These are phyloP conservation scores for Manacus vitellinus DNA, from an alignment of 2,113 vertebrate genomes.

Conservation along the genomic window DNA sequence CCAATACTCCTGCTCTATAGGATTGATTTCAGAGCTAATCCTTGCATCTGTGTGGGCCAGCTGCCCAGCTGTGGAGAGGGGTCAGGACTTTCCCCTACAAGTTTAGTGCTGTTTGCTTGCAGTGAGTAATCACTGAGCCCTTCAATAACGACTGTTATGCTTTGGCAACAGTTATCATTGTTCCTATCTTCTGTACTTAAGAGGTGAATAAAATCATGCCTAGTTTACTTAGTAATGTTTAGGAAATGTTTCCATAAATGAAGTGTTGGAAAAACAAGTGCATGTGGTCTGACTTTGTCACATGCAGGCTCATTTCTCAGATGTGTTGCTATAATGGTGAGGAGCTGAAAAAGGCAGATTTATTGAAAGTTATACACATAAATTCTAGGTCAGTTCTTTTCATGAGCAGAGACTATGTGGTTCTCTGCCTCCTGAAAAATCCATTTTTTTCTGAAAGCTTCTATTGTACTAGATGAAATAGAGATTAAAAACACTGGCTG, in stretches of 20 bases:
- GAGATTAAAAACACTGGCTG: constrained; percentile 69
- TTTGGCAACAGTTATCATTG: background rate
- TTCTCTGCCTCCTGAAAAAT: constrained; percentile 58
- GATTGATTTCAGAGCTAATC: constrained; percentile 14
- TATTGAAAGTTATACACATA: constrained; percentile 18
- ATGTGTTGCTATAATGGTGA: background rate
- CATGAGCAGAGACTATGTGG: background rate
- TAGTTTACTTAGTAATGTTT: background rate
- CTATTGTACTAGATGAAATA: constrained; percentile 47
- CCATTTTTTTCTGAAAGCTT: constrained; percentile 58
- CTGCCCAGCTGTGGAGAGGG: background rate
- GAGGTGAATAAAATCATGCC: background rate
- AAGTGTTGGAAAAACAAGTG: background rate
- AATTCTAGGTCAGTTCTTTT: constrained; percentile 36
- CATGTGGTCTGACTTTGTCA: background rate
- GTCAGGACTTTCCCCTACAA: background rate
- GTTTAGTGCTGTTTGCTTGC: background rate
- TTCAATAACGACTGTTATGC: background rate
- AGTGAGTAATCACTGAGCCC: background rate
- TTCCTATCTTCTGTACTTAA: background rate
- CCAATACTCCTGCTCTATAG: background rate
- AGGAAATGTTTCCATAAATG: background rate
- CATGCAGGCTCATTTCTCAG: background rate
- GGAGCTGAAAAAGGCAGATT: background rate
- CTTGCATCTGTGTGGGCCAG: background rate